Evolutionary conservation across 1,140 invertebrate species (phyloP).

Genomic region (Aphelenchoides avenae): DNA sequence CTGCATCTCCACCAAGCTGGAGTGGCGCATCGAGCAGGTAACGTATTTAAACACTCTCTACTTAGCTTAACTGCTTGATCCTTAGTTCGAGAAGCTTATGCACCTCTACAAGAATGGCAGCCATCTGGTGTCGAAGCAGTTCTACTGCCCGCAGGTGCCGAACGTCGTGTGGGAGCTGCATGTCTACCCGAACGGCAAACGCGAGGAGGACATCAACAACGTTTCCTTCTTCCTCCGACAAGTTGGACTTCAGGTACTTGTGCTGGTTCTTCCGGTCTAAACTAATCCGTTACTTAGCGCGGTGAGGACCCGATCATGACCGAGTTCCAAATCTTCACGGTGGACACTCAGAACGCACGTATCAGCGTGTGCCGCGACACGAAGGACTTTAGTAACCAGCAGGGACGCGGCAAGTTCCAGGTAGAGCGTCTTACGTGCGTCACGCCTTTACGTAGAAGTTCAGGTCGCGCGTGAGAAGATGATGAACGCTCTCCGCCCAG

Average conservation of each 20-base stretch:
- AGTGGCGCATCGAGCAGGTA: constrained; percentile 37
- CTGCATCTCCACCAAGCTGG: constrained; percentile 29
- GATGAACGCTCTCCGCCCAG: constrained; percentile 43
- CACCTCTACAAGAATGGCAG: constrained; percentile 55
- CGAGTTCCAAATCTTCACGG: constrained; percentile 57
- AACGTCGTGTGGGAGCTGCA: constrained; percentile 55
- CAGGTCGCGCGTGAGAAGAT: constrained; percentile 33
- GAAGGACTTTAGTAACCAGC: constrained; percentile 57
- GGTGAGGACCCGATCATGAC: constrained; percentile 56
- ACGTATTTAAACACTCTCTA: constrained; percentile 2
- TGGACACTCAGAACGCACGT: constrained; percentile 38
- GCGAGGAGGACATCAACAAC: constrained; percentile 50
- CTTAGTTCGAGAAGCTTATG: constrained; percentile 53
- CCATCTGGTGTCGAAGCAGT: constrained; percentile 43
- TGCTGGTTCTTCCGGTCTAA: background rate
- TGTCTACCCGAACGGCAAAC: constrained; percentile 57
- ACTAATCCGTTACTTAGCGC: constrained; percentile 27
- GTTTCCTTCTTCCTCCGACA: constrained; percentile 57
- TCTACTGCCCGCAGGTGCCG: constrained; percentile 35
- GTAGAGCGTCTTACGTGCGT: constrained; percentile 21
- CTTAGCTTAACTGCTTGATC: constrained; percentile 4
- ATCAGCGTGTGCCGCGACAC: constrained; percentile 55
- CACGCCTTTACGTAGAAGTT: background rate
- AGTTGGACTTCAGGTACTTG: constrained; percentile 48
- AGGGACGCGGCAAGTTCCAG: constrained; percentile 56